Conservation (phyloP, 1,140 invertebrate genomes). For the Drosophila subpulchrella region DNA sequence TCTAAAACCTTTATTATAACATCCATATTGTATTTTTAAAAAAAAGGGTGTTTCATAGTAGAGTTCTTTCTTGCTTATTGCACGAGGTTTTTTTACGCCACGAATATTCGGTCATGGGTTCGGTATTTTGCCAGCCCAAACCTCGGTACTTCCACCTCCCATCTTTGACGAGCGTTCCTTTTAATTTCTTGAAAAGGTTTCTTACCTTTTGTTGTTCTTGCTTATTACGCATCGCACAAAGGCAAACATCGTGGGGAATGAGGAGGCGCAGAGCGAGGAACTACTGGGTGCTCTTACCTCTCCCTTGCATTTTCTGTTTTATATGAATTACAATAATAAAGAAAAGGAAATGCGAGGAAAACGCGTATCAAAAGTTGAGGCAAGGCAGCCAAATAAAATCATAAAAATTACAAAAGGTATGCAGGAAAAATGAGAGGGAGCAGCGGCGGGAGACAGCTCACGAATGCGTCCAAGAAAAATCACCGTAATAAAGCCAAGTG, state of each 20-base stretch:
- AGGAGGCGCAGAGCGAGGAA: constrained; percentile 19
- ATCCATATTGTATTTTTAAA: too few relatives aligned
- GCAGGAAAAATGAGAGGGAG: constrained; percentile 31
- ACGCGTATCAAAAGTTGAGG: constrained; percentile 56
- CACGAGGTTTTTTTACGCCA: constrained; percentile 25
- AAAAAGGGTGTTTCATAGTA: background rate
- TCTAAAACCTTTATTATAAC: too few relatives aligned
- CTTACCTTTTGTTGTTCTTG: constrained; percentile 30
- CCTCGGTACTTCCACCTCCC: constrained; percentile 1
- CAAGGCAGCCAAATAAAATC: constrained; percentile 69
- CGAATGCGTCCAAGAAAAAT: constrained; percentile 80
- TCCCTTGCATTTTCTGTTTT: constrained; percentile 23
- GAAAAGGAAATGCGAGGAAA: constrained; percentile 52
- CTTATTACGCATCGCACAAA: constrained; percentile 64
- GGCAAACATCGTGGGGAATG: constrained; percentile 27
- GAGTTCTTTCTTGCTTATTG: background rate
- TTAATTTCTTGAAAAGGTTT: constrained; percentile 79
- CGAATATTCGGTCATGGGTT: constrained; percentile 53
- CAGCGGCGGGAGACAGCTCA: constrained; percentile 52
- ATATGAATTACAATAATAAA: constrained; percentile 82
- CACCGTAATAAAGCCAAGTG: constrained; percentile 76
- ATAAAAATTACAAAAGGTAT: constrained; percentile 83
- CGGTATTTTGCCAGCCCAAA: background rate
- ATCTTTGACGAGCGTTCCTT: constrained; percentile 45
- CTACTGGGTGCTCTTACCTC: constrained; percentile 21